Percentiles rank a stretch among this genome's conserved stretches.
These are phyloP conservation scores for Brachymystax lenok DNA, from an alignment of 2,797 vertebrate genomes.

Conservation along the genomic window DNA sequence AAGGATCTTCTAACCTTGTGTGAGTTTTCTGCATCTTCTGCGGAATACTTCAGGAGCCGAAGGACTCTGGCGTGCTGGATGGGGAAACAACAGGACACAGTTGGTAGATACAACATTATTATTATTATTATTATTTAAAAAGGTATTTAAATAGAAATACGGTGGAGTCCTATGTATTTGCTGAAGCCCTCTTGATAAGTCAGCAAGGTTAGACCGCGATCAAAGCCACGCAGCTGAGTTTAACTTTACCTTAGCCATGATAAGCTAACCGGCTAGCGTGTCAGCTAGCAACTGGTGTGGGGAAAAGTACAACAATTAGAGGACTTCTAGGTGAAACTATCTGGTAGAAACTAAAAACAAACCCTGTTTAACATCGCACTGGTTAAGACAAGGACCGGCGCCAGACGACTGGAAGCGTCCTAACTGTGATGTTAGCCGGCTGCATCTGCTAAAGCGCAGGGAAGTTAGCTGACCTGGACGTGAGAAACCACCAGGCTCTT, in stretches of 20 bases:
- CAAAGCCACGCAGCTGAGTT: not conserved
- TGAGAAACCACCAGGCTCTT: slow-evolving; percentile 95
- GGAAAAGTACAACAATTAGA: not conserved
- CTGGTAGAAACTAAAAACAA: not conserved
- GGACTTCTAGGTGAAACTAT: not conserved
- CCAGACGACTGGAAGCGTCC: not conserved
- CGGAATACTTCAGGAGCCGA: slow-evolving; percentile 90
- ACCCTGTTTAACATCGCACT: not conserved
- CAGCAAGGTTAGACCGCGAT: not conserved
- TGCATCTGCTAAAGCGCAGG: no score
- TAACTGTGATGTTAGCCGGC: no score
- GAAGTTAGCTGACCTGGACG: slow-evolving; percentile 77
- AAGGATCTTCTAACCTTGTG: slow-evolving; percentile 67
- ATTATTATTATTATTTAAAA: no score
- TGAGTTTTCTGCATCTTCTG: slow-evolving; percentile 76
- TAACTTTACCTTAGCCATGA: not conserved
- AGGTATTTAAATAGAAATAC: not conserved
- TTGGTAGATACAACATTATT: not conserved
- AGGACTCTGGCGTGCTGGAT: slow-evolving; percentile 89
- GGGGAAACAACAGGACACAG: not conserved
- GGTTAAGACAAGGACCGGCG: not conserved
- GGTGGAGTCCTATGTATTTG: not conserved
- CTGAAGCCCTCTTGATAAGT: not conserved
- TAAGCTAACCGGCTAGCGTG: not conserved
- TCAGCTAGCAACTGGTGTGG: slow-evolving; percentile 1